Percentiles rank a stretch among this genome's conserved stretches.
Conservation (phyloP, 1,140 invertebrate genomes). For the Dufourea novaeangliae region DNA sequence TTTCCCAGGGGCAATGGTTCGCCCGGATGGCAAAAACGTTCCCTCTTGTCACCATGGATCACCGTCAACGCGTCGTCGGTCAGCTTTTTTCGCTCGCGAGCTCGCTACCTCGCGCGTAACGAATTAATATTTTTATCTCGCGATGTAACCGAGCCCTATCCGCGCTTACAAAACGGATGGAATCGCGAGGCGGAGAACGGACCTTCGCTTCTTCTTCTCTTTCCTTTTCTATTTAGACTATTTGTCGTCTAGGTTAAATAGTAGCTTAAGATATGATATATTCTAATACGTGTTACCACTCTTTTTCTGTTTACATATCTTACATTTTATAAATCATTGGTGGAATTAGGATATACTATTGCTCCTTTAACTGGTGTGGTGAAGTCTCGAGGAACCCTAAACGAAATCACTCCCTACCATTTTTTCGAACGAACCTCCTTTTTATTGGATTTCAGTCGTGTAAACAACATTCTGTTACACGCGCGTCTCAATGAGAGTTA, state of each 20-base stretch:
- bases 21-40: conserved; percentile 50
- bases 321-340: no score
- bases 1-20: conserved; percentile 53
- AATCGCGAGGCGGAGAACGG: neutral
- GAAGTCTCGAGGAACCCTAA: no score
- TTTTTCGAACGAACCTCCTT: neutral
- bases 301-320: no score
- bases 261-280: no score
- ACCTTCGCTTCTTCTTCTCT: neutral
- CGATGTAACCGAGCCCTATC: no score
- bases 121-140: conserved; percentile 13
- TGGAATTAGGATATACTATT: no score
- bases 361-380: no score
- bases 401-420: neutral
- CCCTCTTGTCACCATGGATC: conserved; percentile 32
- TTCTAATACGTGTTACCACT: no score
- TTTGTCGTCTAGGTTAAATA: no score
- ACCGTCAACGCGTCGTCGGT: conserved; percentile 35
- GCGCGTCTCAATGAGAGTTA: neutral
- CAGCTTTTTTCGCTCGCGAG: neutral
- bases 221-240: no score
- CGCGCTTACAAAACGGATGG: neutral
- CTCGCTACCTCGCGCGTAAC: neutral
- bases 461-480: neutral
- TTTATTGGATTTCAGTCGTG: neutral